Conservation (phyloP, 2,888 invertebrate genomes). For the Melieria picta region DNA sequence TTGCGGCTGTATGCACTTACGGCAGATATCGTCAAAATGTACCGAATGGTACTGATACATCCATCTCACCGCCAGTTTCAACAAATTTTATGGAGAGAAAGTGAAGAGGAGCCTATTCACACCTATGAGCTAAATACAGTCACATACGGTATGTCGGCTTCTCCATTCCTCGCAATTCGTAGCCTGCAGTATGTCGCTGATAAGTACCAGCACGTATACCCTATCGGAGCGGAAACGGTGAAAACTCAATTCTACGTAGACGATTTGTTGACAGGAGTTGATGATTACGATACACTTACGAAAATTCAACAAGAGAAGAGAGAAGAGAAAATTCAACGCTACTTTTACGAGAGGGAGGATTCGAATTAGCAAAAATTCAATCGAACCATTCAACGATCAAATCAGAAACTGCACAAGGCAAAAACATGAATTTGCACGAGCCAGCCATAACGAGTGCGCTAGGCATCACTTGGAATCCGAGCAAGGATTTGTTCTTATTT, state of each 20-base stretch:
- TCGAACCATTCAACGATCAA: neutral
- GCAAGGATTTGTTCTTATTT: neutral
- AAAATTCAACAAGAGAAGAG: constrained; percentile 23
- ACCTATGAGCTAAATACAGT: constrained; percentile 40
- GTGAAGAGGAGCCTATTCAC: constrained; percentile 20
- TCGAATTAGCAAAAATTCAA: constrained; percentile 9
- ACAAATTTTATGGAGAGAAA: constrained; percentile 40
- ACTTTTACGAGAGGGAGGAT: constrained; percentile 20
- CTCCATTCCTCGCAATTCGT: constrained; percentile 37
- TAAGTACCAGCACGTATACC: constrained; percentile 12
- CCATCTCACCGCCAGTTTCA: constrained; percentile 32
- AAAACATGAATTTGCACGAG: neutral
- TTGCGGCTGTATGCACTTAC: constrained; percentile 17
- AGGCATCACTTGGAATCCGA: constrained; percentile 11
- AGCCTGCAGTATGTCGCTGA: constrained; percentile 29
- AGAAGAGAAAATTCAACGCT: too few species aligned
- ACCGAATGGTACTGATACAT: constrained; percentile 34
- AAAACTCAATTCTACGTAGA: constrained; percentile 35
- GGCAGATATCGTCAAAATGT: constrained; percentile 39
- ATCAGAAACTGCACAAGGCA: neutral
- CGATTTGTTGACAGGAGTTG: constrained; percentile 39
- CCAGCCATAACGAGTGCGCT: neutral
- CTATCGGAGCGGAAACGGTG: constrained; percentile 21
- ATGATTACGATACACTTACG: constrained; percentile 12
- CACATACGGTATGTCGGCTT: constrained; percentile 38